These are phyloP conservation scores for Mycteria americana DNA, from an alignment of 2,797 vertebrate genomes.

Conservation along the genomic window DNA sequence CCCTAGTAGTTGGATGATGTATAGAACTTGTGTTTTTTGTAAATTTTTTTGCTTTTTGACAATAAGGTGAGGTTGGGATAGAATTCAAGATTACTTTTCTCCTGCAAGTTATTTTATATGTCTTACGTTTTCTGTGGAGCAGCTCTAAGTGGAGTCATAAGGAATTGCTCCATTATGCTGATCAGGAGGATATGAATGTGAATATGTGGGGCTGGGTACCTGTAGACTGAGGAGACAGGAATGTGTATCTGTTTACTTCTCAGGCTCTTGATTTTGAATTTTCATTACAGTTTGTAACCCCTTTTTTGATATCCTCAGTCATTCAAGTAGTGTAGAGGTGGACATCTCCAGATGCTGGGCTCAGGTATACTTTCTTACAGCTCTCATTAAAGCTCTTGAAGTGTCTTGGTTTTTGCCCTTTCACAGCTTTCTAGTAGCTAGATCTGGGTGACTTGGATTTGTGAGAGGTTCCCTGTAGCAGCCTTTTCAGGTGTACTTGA, in stretches of 20 bases:
- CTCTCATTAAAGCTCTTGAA: neutral
- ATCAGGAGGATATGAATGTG: neutral
- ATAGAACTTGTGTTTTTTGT: rapidly evolving
- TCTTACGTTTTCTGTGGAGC: neutral
- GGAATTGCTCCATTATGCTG: neutral
- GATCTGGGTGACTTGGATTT: neutral
- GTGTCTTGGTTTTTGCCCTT: neutral
- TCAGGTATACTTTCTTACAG: neutral
- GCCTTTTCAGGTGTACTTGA: neutral
- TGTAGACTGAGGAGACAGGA: neutral
- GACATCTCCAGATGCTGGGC: neutral
- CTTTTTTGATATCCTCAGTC: rapidly evolving
- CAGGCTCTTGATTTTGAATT: neutral
- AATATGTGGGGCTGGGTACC: neutral
- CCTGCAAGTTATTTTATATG: neutral
- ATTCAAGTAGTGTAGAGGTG: rapidly evolving
- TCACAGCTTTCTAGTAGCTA: neutral
- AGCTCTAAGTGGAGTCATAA: neutral
- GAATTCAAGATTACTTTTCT: neutral
- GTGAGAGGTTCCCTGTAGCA: neutral
- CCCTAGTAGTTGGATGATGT: neutral
- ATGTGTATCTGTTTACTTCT: neutral
- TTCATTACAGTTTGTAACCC: rapidly evolving
- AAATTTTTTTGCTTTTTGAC: neutral
- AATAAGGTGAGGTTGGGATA: neutral